Percentiles rank a stretch among this genome's conserved stretches.
phyloP scores from a whole-genome alignment of 2,797 vertebrate genomes.

The Crocodylus rhombifer region DNA sequence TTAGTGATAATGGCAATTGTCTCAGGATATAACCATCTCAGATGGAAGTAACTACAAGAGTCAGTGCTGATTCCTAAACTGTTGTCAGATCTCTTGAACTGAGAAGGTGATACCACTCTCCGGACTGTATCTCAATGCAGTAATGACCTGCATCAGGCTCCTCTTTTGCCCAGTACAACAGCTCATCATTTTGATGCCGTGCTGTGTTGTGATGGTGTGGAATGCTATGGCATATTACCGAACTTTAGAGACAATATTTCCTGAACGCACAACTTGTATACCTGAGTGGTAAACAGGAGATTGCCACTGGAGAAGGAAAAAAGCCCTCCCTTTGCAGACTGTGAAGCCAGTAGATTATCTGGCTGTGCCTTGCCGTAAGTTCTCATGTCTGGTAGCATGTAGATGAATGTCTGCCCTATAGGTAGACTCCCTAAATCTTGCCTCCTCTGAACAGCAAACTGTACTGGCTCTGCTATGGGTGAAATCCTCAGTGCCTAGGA shows the following conservation, averaged over 20 bases:
- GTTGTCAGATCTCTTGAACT: too few species aligned
- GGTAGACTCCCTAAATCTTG: background rate
- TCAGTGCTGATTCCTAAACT: too few species aligned
- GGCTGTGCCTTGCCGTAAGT: background rate
- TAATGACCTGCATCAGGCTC: background rate
- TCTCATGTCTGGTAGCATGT: fast-evolving
- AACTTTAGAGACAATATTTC: background rate
- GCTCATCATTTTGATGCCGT: background rate
- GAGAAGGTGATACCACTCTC: background rate
- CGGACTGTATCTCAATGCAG: background rate
- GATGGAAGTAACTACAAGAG: background rate
- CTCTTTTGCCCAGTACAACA: background rate
- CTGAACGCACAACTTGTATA: background rate
- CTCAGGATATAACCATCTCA: background rate
- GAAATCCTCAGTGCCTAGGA: background rate
- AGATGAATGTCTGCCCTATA: background rate
- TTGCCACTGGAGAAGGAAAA: background rate
- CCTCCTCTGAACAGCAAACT: background rate
- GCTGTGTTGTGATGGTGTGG: background rate
- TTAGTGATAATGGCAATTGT: background rate
- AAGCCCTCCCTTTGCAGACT: background rate
- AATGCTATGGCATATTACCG: background rate
- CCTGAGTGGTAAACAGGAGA: background rate
- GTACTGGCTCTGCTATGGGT: background rate
- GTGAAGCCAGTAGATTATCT: background rate